Percentiles rank a stretch among this genome's conserved stretches.
Evolutionary conservation across 1,140 invertebrate species (phyloP).

Genomic region (Goniozus legneri): DNA sequence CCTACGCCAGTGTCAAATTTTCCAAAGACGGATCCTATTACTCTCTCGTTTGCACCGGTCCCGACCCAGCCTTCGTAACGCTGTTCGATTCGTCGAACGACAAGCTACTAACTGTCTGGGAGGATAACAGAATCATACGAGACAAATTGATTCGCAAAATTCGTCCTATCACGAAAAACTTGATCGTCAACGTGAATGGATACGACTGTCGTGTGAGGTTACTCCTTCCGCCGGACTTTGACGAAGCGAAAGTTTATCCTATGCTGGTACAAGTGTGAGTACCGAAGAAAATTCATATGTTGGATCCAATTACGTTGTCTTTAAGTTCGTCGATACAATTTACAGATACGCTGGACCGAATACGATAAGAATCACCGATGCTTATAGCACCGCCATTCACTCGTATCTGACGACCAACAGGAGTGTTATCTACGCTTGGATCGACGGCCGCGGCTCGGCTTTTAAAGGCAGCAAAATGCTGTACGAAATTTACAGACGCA

Average conservation of each 20-base stretch:
- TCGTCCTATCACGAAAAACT: slow-evolving; percentile 59
- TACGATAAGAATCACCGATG: slow-evolving; percentile 58
- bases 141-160: slow-evolving; percentile 54
- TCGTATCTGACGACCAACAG: slow-evolving; percentile 59
- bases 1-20: slow-evolving; percentile 65
- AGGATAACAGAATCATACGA: slow-evolving; percentile 59
- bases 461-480: slow-evolving; percentile 60
- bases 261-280: slow-evolving; percentile 46
- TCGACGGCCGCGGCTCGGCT: slow-evolving; percentile 65
- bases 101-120: slow-evolving; percentile 53
- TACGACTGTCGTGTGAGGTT: slow-evolving; percentile 48
- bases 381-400: slow-evolving; percentile 56
- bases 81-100: slow-evolving; percentile 27
- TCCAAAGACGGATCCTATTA: slow-evolving; percentile 63
- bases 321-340: no score
- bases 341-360: slow-evolving; percentile 65
- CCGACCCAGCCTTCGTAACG: slow-evolving; percentile 41
- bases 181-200: slow-evolving; percentile 61
- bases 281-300: slow-evolving; percentile 3
- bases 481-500: slow-evolving; percentile 54
- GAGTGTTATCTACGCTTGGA: slow-evolving; percentile 59
- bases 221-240: slow-evolving; percentile 49
- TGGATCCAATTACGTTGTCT: slow-evolving; percentile 9
- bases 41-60: slow-evolving; percentile 68
- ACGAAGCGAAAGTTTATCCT: slow-evolving; percentile 42